phyloP scores from a whole-genome alignment of 92 coral and sea anemone genomes.

The Siderastrea siderea region DNA sequence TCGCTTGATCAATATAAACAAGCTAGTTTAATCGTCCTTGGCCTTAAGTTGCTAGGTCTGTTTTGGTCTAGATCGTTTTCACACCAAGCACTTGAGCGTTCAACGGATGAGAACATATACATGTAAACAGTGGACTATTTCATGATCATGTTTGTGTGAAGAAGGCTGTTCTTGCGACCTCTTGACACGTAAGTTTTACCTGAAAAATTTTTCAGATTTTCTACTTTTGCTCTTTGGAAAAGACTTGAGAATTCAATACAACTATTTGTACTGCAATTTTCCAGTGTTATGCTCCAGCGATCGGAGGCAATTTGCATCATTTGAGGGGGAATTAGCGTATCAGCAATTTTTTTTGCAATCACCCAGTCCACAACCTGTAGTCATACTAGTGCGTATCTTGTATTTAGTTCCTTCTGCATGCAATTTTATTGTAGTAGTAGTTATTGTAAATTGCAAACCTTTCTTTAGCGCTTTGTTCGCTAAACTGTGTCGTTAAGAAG shows the following conservation, averaged over 20 bases:
- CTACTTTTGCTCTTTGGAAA: background rate
- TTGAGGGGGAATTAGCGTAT: background rate
- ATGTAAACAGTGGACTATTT: constrained; percentile 12
- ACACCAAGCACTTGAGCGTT: background rate
- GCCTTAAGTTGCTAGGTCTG: background rate
- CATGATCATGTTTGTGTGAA: background rate
- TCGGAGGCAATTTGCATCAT: background rate
- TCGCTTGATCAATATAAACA: background rate
- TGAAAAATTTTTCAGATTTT: background rate
- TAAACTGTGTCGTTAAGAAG: too few species aligned
- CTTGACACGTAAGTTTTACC: constrained; percentile 15
- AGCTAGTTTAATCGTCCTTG: background rate
- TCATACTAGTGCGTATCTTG: background rate
- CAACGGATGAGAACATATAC: background rate
- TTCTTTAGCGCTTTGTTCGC: background rate
- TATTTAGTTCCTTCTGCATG: background rate
- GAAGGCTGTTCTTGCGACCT: constrained; percentile 1
- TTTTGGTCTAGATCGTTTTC: background rate
- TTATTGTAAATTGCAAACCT: too few species aligned
- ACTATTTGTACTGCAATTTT: background rate
- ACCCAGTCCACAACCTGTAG: background rate
- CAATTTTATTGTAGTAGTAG: too few species aligned
- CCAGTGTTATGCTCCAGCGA: background rate
- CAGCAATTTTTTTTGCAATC: background rate
- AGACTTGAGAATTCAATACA: background rate